phyloP scores from a whole-genome alignment of 2,797 vertebrate species.

The Hydrolagus colliei region DNA sequence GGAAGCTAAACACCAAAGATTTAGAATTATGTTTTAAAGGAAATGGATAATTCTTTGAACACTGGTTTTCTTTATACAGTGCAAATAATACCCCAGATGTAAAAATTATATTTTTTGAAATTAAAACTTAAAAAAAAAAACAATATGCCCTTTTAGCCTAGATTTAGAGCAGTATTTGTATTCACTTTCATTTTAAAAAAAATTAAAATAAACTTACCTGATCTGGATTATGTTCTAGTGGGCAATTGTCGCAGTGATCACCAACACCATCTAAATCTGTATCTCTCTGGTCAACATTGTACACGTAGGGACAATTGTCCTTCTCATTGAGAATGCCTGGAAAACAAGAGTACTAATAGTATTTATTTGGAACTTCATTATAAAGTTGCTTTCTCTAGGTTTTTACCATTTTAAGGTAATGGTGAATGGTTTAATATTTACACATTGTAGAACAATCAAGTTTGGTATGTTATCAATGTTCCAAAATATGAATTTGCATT shows the following conservation, averaged over 20 bases:
- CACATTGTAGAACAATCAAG: not conserved
- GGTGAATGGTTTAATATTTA: not conserved
- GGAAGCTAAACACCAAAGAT: not conserved
- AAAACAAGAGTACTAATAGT: slow-evolving; percentile 35
- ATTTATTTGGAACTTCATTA: not conserved
- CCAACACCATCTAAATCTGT: slow-evolving; percentile 89
- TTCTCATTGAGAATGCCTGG: slow-evolving; percentile 86
- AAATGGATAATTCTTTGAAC: no score
- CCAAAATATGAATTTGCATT: not conserved
- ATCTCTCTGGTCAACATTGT: slow-evolving; percentile 94
- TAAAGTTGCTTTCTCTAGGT: not conserved
- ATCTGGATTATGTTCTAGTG: slow-evolving; percentile 92
- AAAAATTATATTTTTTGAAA: no score
- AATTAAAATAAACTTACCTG: slow-evolving; percentile 62
- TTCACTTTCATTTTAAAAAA: no score
- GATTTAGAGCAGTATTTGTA: not conserved
- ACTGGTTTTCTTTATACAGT: not conserved
- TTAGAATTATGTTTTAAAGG: not conserved
- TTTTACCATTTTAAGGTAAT: slow-evolving; percentile 1
- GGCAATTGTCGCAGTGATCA: slow-evolving; percentile 98
- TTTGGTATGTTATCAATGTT: not conserved
- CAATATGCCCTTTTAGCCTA: no score
- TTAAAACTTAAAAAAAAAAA: no score
- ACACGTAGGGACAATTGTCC: slow-evolving; percentile 94
- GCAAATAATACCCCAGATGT: no score